Conservation (phyloP, 2,888 invertebrate species). For the Ichneumon xanthorius region DNA sequence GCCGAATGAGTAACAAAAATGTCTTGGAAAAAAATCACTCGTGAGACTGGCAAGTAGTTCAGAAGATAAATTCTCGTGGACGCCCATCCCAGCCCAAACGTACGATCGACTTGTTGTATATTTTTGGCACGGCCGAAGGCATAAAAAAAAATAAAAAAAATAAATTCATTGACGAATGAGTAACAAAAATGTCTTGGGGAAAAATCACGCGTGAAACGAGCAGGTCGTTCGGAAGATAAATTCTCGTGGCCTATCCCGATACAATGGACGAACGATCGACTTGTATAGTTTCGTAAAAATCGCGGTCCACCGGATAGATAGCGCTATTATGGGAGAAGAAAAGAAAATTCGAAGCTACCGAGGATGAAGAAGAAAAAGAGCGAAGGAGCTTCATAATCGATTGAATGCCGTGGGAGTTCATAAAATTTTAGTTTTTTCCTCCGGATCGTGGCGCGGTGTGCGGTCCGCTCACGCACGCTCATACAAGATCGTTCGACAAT, state of each 20-base stretch:
- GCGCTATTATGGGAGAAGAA: slow-evolving; percentile 23
- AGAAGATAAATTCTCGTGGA: not conserved
- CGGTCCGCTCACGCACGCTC: slow-evolving; percentile 72
- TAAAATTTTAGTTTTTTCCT: slow-evolving; percentile 68
- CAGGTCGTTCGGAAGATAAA: not conserved
- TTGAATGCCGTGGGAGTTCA: slow-evolving; percentile 77
- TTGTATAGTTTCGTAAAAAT: slow-evolving; percentile 47
- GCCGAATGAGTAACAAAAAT: not conserved
- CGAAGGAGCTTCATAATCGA: slow-evolving; percentile 68
- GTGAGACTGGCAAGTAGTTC: slow-evolving; percentile 19
- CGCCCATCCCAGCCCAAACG: not conserved
- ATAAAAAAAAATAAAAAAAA: slow-evolving; percentile 11
- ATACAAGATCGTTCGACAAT: slow-evolving; percentile 67
- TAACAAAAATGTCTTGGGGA: not conserved
- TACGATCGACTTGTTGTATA: not conserved
- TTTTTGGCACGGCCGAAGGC: not conserved
- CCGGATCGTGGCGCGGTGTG: slow-evolving; percentile 73
- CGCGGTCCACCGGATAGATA: slow-evolving; percentile 36
- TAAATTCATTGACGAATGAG: not conserved
- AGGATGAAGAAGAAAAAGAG: slow-evolving; percentile 45
- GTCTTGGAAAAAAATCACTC: slow-evolving; percentile 32
- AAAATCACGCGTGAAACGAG: slow-evolving; percentile 51
- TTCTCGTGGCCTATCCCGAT: not conserved
- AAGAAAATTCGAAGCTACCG: slow-evolving; percentile 40
- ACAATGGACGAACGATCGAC: slow-evolving; percentile 17